Percentiles rank a stretch among this genome's conserved stretches.
These are phyloP conservation scores for Drosophila histrio DNA, from an alignment of 2,888 invertebrate species.

Conservation along the genomic window DNA sequence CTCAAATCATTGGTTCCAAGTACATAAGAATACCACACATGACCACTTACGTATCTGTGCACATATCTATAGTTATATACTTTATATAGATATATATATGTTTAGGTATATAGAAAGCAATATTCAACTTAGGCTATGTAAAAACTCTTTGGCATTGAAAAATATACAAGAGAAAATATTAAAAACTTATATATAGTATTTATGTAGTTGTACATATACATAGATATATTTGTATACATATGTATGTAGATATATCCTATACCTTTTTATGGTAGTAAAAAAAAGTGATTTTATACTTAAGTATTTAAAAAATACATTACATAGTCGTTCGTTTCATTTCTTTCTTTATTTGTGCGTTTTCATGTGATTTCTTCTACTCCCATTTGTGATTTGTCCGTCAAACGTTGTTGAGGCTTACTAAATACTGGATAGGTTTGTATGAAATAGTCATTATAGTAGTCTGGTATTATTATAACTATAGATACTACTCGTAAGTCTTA, in stretches of 20 bases:
- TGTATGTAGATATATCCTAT: constrained; percentile 43
- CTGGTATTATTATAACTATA: constrained; percentile 5
- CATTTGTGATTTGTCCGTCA: constrained; percentile 45
- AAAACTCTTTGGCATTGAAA: constrained; percentile 75
- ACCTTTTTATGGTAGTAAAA: constrained; percentile 66
- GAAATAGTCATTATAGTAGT: neutral
- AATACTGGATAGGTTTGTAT: constrained; percentile 37
- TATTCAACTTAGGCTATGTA: constrained; percentile 61
- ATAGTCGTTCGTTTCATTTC: constrained; percentile 38
- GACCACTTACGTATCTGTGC: neutral
- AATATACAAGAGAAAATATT: constrained; percentile 54
- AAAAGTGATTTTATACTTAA: constrained; percentile 34
- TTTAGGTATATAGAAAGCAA: constrained; percentile 39
- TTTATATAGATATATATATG: neutral
- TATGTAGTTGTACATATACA: constrained; percentile 31
- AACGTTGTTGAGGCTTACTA: constrained; percentile 45
- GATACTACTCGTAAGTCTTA: constrained; percentile 27
- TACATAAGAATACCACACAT: constrained; percentile 11
- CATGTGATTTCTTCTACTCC: constrained; percentile 6
- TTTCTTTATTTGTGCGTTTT: constrained; percentile 38
- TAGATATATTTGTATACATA: constrained; percentile 1
- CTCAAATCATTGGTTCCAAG: constrained; percentile 47
- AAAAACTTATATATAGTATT: constrained; percentile 34
- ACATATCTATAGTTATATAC: constrained; percentile 10
- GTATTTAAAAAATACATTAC: constrained; percentile 48